Evolutionary conservation across 2,797 vertebrate species (phyloP).

Genomic region (Vespertilio murinus): DNA sequence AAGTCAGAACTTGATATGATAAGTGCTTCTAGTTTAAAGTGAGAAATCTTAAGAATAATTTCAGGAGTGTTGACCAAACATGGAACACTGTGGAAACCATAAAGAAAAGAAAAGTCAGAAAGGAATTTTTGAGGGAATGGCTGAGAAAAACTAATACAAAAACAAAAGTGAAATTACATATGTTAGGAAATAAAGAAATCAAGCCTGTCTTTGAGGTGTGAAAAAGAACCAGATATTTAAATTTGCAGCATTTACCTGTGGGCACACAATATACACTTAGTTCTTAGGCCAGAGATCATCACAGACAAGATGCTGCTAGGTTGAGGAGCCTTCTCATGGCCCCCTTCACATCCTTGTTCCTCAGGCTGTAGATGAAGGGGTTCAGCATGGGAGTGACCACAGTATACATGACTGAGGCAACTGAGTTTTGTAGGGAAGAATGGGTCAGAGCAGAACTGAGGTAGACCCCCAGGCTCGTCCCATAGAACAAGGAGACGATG

Average conservation of each 20-base stretch:
- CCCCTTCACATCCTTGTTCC: background rate
- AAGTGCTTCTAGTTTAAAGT: background rate
- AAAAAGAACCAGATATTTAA: background rate
- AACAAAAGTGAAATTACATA: background rate
- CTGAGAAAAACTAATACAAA: background rate
- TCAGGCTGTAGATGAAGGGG: background rate
- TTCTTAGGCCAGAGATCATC: background rate
- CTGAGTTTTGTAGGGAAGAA: background rate
- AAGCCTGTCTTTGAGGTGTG: background rate
- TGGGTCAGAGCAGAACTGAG: background rate
- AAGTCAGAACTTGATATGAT: too few species aligned
- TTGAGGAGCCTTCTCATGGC: background rate
- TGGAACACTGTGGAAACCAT: background rate
- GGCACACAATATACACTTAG: rapidly evolving
- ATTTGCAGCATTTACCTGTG: background rate
- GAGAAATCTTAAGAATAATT: background rate
- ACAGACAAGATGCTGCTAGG: background rate
- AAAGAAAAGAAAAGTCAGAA: background rate
- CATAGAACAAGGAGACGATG: slow-evolving; percentile 44
- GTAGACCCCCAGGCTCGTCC: background rate
- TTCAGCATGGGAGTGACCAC: background rate
- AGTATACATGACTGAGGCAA: background rate
- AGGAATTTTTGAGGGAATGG: background rate
- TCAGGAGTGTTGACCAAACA: background rate
- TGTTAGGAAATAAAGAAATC: background rate